These are phyloP conservation scores for Loris lydekkerianus DNA, from an alignment of 2,797 vertebrate species.

Conservation along the genomic window DNA sequence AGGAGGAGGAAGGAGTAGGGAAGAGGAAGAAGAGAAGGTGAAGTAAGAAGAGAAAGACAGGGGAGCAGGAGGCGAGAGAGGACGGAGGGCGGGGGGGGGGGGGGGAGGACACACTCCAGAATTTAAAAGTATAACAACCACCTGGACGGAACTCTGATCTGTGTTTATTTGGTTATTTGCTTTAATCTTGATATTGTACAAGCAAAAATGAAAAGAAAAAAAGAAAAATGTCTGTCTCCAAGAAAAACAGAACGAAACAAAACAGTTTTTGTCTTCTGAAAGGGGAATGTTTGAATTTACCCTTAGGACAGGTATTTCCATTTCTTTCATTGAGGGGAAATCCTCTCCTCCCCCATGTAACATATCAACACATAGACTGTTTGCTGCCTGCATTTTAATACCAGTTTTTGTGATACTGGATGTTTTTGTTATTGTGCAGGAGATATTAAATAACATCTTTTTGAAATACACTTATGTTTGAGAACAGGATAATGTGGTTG, in stretches of 20 bases:
- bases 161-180: not conserved
- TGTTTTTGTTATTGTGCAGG: not conserved
- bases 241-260: not conserved
- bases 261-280: not conserved
- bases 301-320: not conserved
- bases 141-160: not conserved
- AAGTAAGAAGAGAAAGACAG: too few species aligned
- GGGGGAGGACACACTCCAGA: not conserved
- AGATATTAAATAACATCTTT: not conserved
- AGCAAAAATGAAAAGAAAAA: not conserved
- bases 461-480: not conserved
- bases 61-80: accelerated
- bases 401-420: not conserved
- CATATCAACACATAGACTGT: not conserved
- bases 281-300: not conserved
- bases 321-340: not conserved
- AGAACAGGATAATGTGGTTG: not conserved
- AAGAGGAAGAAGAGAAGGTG: too few species aligned
- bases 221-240: not conserved
- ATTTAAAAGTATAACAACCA: not conserved
- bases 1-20: too few species aligned
- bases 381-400: not conserved
- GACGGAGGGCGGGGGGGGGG: accelerated
- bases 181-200: not conserved
- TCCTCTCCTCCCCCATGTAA: not conserved